Conservation (phyloP, 2,888 invertebrate genomes). For the Limnephilus marmoratus region DNA sequence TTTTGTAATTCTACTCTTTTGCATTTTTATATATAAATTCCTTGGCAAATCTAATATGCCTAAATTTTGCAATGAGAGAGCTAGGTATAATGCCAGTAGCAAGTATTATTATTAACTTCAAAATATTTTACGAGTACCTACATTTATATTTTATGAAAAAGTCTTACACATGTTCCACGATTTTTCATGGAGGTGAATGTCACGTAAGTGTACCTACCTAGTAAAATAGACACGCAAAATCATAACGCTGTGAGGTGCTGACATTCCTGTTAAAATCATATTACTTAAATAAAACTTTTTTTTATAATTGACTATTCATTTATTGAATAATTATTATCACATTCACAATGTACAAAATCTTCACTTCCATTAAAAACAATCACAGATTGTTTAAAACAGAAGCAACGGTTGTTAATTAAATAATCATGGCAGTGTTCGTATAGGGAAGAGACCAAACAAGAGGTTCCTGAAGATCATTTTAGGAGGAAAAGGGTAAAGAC, state of each 20-base stretch:
- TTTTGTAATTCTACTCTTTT: too few species aligned
- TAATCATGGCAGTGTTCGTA: constrained; percentile 47
- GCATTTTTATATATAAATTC: too few species aligned
- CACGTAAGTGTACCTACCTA: neutral
- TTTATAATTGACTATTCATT: constrained; percentile 37
- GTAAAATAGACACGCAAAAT: neutral
- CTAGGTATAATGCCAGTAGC: too few species aligned
- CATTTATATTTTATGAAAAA: too few species aligned
- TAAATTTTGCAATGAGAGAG: too few species aligned
- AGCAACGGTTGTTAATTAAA: constrained; percentile 35
- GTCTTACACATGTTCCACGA: too few species aligned
- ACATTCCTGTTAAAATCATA: neutral
- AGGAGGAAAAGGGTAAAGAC: neutral
- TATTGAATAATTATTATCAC: constrained; percentile 40
- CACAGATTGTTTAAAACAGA: constrained; percentile 21
- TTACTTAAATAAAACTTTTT: neutral
- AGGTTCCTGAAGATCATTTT: constrained; percentile 3
- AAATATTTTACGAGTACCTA: too few species aligned
- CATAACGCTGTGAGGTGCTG: neutral
- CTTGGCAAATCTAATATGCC: too few species aligned
- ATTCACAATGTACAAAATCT: constrained; percentile 34
- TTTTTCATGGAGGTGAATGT: neutral
- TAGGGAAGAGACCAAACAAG: constrained; percentile 21
- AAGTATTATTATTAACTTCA: too few species aligned
- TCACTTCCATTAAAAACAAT: constrained; percentile 22